A percentile compares a stretch with the other conserved stretches of the same genome.
Conservation (phyloP, 2,888 invertebrate species). For the Tolmerus cingulatus region DNA sequence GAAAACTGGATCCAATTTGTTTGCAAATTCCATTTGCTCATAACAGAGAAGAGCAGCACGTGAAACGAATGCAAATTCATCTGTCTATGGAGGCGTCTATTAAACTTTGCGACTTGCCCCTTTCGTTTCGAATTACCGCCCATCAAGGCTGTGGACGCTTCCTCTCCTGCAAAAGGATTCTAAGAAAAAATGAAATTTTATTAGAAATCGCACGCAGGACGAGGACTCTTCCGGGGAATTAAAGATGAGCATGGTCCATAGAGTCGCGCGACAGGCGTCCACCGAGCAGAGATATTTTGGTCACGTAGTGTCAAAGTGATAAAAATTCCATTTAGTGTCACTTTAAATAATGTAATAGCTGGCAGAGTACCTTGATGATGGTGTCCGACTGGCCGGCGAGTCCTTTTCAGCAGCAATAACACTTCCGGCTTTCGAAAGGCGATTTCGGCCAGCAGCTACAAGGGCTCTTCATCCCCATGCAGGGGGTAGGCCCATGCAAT, state of each 20-base stretch:
- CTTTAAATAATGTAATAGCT: constrained; percentile 47
- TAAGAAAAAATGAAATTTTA: constrained; percentile 3
- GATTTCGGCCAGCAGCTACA: neutral
- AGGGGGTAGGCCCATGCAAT: neutral
- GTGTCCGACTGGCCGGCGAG: neutral
- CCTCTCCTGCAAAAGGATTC: neutral
- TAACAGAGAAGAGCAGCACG: neutral
- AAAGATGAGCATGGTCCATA: neutral
- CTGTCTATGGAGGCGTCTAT: neutral
- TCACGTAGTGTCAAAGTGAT: constrained; percentile 47
- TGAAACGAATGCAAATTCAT: neutral
- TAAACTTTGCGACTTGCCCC: neutral
- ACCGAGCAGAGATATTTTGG: constrained; percentile 25
- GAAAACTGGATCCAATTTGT: neutral
- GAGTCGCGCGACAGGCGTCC: neutral
- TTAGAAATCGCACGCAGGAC: constrained; percentile 9
- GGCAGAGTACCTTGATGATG: neutral
- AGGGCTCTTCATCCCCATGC: neutral
- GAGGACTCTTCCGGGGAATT: neutral
- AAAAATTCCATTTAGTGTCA: constrained; percentile 49
- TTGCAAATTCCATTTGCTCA: neutral
- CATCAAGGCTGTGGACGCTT: neutral
- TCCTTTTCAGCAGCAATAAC: neutral
- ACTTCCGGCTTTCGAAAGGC: neutral
- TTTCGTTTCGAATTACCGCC: neutral